Evolutionary conservation across 2,797 vertebrate genomes (phyloP).

Genomic region (Lepilemur ruficaudatus): DNA sequence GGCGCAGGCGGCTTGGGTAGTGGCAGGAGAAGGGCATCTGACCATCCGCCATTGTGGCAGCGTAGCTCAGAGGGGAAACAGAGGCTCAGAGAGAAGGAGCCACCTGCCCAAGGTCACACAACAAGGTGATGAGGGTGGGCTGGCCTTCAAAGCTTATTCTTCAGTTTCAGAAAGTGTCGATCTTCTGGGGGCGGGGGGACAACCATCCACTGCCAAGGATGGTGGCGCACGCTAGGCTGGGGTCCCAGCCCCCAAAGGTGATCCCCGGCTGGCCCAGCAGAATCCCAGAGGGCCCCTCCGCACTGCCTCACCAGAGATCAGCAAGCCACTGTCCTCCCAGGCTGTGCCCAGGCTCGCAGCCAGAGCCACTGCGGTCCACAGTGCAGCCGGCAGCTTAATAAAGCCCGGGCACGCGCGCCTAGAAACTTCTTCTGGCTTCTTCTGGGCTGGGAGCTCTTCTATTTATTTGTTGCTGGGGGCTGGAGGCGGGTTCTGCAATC

Average conservation of each 20-base stretch:
- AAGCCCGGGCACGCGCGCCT: conserved; percentile 72
- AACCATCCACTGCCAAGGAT: conserved; percentile 36
- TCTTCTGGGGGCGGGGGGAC: neutral
- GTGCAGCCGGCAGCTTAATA: conserved; percentile 76
- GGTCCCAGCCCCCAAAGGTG: neutral
- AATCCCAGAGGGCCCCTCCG: neutral
- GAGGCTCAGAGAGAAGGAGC: conserved; percentile 58
- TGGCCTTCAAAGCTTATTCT: conserved; percentile 34
- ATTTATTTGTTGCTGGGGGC: conserved; percentile 81
- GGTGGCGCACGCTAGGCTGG: neutral
- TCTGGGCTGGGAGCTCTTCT: conserved; percentile 73
- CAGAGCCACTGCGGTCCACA: conserved; percentile 4
- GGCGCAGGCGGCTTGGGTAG: conserved; percentile 90
- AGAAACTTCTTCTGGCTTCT: conserved; percentile 87
- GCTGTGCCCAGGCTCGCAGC: conserved; percentile 47
- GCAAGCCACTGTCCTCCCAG: neutral
- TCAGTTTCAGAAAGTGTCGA: neutral
- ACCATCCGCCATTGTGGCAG: conserved; percentile 85
- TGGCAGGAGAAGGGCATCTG: conserved; percentile 88
- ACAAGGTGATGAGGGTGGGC: neutral
- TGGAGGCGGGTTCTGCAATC: conserved; percentile 78
- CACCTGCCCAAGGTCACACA: conserved; percentile 66
- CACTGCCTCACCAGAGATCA: neutral
- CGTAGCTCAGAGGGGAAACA: neutral
- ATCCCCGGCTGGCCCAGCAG: neutral